phyloP scores from a whole-genome alignment of 2,113 vertebrate species.

The Larimichthys polyactis region DNA sequence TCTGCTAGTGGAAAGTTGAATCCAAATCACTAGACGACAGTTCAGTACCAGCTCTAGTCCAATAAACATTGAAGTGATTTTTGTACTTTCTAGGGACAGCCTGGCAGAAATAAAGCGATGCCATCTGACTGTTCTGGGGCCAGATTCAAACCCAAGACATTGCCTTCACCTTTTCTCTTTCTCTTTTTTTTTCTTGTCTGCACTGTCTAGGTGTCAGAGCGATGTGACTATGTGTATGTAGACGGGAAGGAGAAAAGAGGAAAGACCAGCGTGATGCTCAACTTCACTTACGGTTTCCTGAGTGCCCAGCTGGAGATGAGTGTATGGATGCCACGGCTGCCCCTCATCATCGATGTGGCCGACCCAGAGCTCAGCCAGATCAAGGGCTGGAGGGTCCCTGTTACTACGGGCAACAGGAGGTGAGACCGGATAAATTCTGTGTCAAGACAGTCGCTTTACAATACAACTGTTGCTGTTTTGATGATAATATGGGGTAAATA shows the following conservation, averaged over 20 bases:
- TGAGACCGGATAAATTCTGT: constrained; percentile 59
- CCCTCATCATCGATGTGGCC: constrained; percentile 90
- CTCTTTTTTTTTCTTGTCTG: neutral
- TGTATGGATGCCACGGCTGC: constrained; percentile 93
- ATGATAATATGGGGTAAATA: too few species aligned
- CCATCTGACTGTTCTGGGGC: neutral
- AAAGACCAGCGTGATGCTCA: constrained; percentile 85
- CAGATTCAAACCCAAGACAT: neutral
- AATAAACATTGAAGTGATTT: constrained; percentile 4
- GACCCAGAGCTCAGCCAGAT: constrained; percentile 95
- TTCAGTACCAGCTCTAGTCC: constrained; percentile 2
- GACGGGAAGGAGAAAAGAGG: constrained; percentile 93
- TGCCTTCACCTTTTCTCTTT: neutral
- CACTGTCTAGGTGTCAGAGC: constrained; percentile 89
- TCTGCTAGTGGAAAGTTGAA: constrained; percentile 1
- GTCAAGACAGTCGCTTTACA: neutral
- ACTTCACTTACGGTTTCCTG: constrained; percentile 94
- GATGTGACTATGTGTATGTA: constrained; percentile 93
- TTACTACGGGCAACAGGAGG: constrained; percentile 89
- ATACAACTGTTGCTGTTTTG: neutral
- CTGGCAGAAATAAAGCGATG: neutral
- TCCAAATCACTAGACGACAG: constrained; percentile 11
- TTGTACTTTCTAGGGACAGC: constrained; percentile 3
- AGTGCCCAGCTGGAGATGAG: constrained; percentile 90
- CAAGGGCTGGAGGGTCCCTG: constrained; percentile 95